These are phyloP conservation scores for Catalaphyllia jardinei DNA, from an alignment of 64 coral and sea anemone genomes.

Conservation along the genomic window DNA sequence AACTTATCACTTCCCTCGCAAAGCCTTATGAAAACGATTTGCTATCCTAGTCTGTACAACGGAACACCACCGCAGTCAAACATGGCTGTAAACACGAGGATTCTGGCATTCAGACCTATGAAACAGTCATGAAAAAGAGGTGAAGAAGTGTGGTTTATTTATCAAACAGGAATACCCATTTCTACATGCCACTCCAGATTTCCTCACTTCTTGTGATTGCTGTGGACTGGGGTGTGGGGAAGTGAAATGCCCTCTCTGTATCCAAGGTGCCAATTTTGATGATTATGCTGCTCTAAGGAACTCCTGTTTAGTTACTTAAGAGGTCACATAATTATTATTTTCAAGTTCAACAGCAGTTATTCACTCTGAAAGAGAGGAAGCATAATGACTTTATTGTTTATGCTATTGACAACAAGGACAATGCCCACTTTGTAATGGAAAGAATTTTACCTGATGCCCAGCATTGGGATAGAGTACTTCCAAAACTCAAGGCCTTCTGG, in stretches of 20 bases:
- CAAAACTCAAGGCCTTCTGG: slow-evolving; percentile 37
- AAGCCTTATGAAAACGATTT: slow-evolving; percentile 17
- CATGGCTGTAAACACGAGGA: slow-evolving; percentile 30
- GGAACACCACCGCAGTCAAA: slow-evolving; percentile 53
- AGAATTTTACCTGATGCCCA: too few relatives aligned
- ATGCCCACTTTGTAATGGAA: slow-evolving; percentile 23
- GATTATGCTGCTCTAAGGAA: not conserved
- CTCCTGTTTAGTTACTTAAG: slow-evolving; percentile 65
- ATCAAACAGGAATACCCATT: slow-evolving; percentile 14
- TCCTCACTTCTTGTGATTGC: slow-evolving; percentile 30
- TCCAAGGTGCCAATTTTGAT: slow-evolving; percentile 20
- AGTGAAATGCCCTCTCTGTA: slow-evolving; percentile 58
- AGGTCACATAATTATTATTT: slow-evolving; percentile 55
- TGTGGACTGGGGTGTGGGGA: slow-evolving; percentile 16
- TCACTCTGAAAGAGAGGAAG: slow-evolving; percentile 18
- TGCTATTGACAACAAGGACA: slow-evolving; percentile 1
- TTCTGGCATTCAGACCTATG: not conserved
- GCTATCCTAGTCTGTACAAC: slow-evolving; percentile 51
- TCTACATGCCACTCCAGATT: slow-evolving; percentile 34
- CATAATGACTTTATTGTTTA: slow-evolving; percentile 76
- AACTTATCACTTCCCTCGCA: not conserved
- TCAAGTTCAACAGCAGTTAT: slow-evolving; percentile 57
- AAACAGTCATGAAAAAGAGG: slow-evolving; percentile 16
- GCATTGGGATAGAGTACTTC: too few relatives aligned
- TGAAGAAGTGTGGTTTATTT: slow-evolving; percentile 6